Percentiles rank a stretch among this genome's conserved stretches.
Evolutionary conservation across 2,797 vertebrate genomes (phyloP).

Genomic region (Miichthys miiuy): DNA sequence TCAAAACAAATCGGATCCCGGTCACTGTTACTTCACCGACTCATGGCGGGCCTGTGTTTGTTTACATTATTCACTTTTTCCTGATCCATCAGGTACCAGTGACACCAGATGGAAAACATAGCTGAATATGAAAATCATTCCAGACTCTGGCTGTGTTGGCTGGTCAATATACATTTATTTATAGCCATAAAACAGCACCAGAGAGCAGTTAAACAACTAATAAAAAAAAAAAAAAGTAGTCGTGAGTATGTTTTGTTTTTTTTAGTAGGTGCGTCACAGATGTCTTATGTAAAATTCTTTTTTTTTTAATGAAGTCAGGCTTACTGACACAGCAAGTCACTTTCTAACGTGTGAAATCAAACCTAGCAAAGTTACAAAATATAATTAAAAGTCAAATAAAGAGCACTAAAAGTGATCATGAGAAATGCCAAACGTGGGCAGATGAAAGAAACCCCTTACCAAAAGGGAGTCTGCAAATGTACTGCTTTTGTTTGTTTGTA

Average conservation of each 20-base stretch:
- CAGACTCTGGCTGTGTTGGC: background rate
- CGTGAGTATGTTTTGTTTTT: background rate
- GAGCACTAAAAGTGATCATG: background rate
- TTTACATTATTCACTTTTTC: background rate
- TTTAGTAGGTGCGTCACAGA: background rate
- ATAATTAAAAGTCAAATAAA: background rate
- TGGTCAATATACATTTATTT: background rate
- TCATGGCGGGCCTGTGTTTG: background rate
- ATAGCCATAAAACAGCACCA: background rate
- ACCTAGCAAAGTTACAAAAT: background rate
- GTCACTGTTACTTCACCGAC: slow-evolving; percentile 1
- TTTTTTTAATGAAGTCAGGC: background rate
- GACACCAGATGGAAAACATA: background rate
- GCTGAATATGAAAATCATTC: background rate
- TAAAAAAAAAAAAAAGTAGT: background rate
- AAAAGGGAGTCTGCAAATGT: background rate
- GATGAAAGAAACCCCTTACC: background rate
- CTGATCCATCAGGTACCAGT: slow-evolving; percentile 1
- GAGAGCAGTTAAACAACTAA: background rate
- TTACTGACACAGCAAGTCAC: background rate
- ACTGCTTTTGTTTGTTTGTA: background rate
- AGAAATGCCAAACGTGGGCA: background rate
- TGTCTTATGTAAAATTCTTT: background rate
- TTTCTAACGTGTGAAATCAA: background rate
- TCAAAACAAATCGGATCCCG: slow-evolving; percentile 10